These are phyloP conservation scores for Drosophila tsacasi DNA, from an alignment of 1,140 invertebrate species.

Conservation along the genomic window DNA sequence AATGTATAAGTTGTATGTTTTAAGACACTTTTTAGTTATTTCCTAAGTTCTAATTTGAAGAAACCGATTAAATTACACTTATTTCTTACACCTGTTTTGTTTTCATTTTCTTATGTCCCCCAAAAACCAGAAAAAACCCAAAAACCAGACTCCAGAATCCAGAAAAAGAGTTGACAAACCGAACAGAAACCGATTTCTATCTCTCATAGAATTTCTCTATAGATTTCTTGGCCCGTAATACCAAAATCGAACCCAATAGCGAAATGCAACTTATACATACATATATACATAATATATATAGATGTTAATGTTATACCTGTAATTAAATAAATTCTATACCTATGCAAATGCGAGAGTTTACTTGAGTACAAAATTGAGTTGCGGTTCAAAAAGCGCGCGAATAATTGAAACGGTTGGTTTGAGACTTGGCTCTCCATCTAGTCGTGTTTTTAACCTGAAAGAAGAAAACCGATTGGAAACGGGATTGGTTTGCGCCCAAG, in stretches of 20 bases:
- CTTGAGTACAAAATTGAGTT: background rate
- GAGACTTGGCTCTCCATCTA: too few relatives aligned
- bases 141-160: background rate
- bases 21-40: slow-evolving; percentile 83
- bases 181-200: slow-evolving; percentile 36
- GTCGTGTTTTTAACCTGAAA: too few relatives aligned
- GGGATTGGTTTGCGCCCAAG: too few relatives aligned
- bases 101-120: slow-evolving; percentile 19
- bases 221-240: slow-evolving; percentile 34
- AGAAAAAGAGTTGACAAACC: slow-evolving; percentile 29
- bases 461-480: too few relatives aligned
- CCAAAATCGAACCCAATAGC: slow-evolving; percentile 58
- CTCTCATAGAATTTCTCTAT: slow-evolving; percentile 41
- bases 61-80: slow-evolving; percentile 80
- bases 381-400: background rate
- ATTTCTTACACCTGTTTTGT: slow-evolving; percentile 63
- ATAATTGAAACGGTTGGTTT: too few relatives aligned
- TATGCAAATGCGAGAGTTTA: slow-evolving; percentile 45
- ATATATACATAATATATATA: slow-evolving; percentile 80
- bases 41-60: slow-evolving; percentile 80
- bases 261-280: slow-evolving; percentile 76
- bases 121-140: background rate
- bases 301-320: slow-evolving; percentile 82
- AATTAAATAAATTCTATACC: slow-evolving; percentile 83
- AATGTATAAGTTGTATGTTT: slow-evolving; percentile 66